A percentile compares a stretch with the other conserved stretches of the same genome.
Evolutionary conservation across 2,888 invertebrate genomes (phyloP).

Genomic region (Heliconius hortense): DNA sequence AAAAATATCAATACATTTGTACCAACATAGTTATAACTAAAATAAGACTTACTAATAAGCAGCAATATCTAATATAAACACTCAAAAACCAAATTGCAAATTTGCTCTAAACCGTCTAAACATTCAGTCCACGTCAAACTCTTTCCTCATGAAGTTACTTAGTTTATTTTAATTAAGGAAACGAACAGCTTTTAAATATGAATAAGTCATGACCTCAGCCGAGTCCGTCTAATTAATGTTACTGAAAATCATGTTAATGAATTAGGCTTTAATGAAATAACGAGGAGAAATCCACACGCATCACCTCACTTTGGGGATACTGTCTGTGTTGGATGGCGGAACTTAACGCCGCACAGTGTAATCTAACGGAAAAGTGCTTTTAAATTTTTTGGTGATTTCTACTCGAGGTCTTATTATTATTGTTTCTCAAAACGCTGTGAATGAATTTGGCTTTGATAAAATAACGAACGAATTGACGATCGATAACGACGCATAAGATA

Average conservation of each 20-base stretch:
- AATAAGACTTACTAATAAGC: neutral
- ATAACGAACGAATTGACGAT: no score
- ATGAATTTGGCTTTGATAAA: no score
- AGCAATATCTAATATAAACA: constrained; percentile 5
- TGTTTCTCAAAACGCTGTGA: no score
- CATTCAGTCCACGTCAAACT: constrained; percentile 33
- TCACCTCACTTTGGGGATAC: neutral
- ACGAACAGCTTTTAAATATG: constrained; percentile 34
- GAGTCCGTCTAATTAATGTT: constrained; percentile 34
- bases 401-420: no score
- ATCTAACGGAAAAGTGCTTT: no score
- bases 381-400: no score
- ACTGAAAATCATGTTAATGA: constrained; percentile 33
- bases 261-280: constrained; percentile 39
- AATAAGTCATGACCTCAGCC: constrained; percentile 32
- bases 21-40: no score
- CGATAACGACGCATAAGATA: no score
- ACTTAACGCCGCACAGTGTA: neutral
- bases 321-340: neutral
- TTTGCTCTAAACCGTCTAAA: constrained; percentile 26
- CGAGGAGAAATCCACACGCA: constrained; percentile 17
- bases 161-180: constrained; percentile 41
- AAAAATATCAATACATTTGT: no score
- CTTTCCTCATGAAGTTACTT: constrained; percentile 37
- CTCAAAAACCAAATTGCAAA: constrained; percentile 14